Evolutionary conservation across 2,888 invertebrate species (phyloP), one percentile per base, ranked within the genome.

Genomic region (Trichogramma evanescens): DNA sequence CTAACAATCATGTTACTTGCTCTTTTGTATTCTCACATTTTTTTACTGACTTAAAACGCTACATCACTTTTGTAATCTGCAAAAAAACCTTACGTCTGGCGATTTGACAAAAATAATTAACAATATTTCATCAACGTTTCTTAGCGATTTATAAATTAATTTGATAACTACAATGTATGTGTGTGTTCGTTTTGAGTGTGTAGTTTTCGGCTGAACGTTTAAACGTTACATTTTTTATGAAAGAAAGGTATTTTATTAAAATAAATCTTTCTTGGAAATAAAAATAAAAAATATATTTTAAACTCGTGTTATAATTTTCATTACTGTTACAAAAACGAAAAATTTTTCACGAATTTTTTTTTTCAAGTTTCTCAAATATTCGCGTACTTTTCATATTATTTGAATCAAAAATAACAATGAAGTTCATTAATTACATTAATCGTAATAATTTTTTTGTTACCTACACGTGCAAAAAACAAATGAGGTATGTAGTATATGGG

Each of bases 401-500:
- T 26, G 26, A 26, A 26, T 26, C 26, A 26, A 26, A 67, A 71
- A 69, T 73, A 68, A 68, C 71, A 68, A 72, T 56, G 38, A 54
- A 59, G 40, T 56, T 63, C 57, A 58, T 58, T 59, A 60, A 51
- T 68, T 71, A 69, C 73, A 72, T 71, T 72, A 73, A 74, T 74
- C 70, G 26, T 26, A 26, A 26, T 26, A 26, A 26, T 26, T 2
- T 26, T 26, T 26, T 72, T 72, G 71, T 71, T 73, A 71, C 68
- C 68, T 70, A 72, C 70, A 68, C 62, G 58, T 72, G 69, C 65
- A 67, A 71, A 66, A 70, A 71, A 70, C 70, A 69, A 68, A 70
- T 53, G 45, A 60, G 49, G 58, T 62, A 58, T 60, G 58, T 60
- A 45, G n/a, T 9, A 9, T n/a, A 8, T 26, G 26, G 26, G 26